A percentile compares a stretch with the other conserved stretches of the same genome.
These are phyloP conservation scores for Bacillus rossius DNA, from an alignment of 1,140 invertebrate genomes.

Conservation along the genomic window DNA sequence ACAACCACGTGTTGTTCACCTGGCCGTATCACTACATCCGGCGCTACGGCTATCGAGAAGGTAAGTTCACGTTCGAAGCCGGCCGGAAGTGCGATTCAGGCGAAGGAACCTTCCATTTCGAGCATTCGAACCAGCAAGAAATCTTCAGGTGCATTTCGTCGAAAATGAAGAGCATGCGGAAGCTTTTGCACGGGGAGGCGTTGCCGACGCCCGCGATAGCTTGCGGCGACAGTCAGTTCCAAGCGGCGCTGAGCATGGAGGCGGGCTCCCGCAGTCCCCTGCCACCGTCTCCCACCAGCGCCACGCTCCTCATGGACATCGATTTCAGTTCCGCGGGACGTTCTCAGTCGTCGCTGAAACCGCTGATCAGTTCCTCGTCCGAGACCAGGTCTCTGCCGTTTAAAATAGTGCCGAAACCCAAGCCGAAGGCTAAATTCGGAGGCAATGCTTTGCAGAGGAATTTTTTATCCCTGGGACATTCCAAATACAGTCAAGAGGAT, in stretches of 20 bases:
- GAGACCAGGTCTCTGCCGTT: background rate
- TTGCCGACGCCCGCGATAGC: conserved; percentile 22
- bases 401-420: conserved; percentile 7
- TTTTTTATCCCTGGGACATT: background rate
- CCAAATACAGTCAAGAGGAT: background rate
- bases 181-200: conserved; percentile 62
- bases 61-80: conserved; percentile 86
- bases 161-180: conserved; percentile 81
- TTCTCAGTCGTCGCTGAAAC: background rate
- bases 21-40: conserved; percentile 86
- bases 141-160: conserved; percentile 68
- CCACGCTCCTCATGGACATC: conserved; percentile 43
- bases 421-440: background rate
- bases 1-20: conserved; percentile 57
- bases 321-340: conserved; percentile 22
- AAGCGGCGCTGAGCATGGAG: conserved; percentile 64
- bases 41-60: conserved; percentile 73
- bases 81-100: conserved; percentile 82
- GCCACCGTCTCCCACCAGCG: conserved; percentile 56
- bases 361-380: background rate
- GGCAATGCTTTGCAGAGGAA: conserved; percentile 10
- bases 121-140: conserved; percentile 71
- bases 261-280: conserved; percentile 69
- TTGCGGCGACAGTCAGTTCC: conserved; percentile 66
- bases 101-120: conserved; percentile 74